Base-by-base conservation (phyloP, 2,797 vertebrate species). In the Propithecus deckenii region DNA sequence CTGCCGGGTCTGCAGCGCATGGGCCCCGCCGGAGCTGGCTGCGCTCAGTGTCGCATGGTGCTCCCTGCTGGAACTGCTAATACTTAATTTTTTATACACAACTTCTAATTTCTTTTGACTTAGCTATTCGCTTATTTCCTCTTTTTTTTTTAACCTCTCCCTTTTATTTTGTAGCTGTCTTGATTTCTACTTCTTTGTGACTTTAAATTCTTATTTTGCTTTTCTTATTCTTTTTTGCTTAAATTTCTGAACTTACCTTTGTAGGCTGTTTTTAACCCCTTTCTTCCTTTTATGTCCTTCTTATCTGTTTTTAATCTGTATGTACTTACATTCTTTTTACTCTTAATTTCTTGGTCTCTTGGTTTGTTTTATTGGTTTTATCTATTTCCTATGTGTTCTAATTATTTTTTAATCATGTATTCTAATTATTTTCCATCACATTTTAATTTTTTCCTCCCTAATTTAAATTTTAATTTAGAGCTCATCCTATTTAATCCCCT, bases 1-100 rank as follows among this genome's bases (percentile, higher is more conserved):
- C 48, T 23, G 41, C 75, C 12, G 4, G 2, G 43, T 74, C 43
- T 1, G 18, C 50, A 41, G 32, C 28, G 28, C 2, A 13, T 23
- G 35, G 15, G 22, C 13, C 28, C 89, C 30, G 57, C 69, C 7
- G 18, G 0, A 63, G 5, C 65, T 50, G 15, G 28, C 50, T 8
- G 11, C 18, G 7, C 11, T 23, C 4, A 50, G 2, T 38, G n/a
- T 10, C 76, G 65, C 88, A 5, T 85, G 0, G 55, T 48, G 28
- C 48, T 92, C 89, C 96, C 92, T 4, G 91, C 95, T 90, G 94
- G 96, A 97, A 96, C 97, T 98, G 97, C 57, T 25, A 63, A 69
- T 50, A 80, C 48, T 91, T 89, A 57, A 18, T 95, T 61, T 85
- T 93, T 43, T 48, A 74, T 48, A 80, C 23, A 41, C n/a, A 59